phyloP scores from a whole-genome alignment of 92 coral and sea anemone genomes.

The Zoanthus sansibaricus region DNA sequence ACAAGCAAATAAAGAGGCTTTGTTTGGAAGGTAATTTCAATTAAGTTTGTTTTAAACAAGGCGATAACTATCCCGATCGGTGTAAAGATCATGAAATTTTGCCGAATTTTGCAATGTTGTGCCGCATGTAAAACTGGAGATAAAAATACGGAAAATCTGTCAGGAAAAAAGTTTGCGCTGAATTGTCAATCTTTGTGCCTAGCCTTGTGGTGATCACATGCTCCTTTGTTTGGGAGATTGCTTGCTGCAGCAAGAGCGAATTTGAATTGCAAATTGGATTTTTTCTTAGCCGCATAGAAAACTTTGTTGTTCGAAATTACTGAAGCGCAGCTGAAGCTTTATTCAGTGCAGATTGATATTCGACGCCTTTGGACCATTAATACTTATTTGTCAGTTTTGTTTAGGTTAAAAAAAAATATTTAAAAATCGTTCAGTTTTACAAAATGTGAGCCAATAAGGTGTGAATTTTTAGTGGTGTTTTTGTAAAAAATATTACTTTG shows the following conservation, averaged over 20 bases:
- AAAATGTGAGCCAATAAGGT: no score
- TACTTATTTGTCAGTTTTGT: neutral
- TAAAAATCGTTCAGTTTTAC: neutral
- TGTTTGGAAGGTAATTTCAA: neutral
- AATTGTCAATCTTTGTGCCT: constrained; percentile 19
- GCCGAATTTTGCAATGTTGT: constrained; percentile 2
- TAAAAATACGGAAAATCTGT: neutral
- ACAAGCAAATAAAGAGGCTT: neutral
- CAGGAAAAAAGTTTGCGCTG: neutral
- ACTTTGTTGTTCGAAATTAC: neutral
- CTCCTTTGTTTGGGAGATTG: constrained; percentile 10
- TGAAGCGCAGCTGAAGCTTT: neutral
- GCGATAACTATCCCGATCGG: neutral
- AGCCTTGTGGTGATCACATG: constrained; percentile 11
- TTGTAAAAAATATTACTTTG: no score
- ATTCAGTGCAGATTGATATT: neutral
- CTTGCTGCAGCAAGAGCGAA: neutral
- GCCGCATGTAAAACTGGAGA: neutral
- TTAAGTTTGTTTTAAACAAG: neutral
- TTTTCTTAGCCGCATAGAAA: neutral
- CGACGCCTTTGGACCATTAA: neutral
- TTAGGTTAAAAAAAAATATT: neutral
- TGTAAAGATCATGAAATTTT: neutral
- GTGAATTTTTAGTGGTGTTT: no score
- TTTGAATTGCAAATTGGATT: constrained; percentile 28